Evolutionary conservation across 2,113 vertebrate species (phyloP).

Genomic region (Pyxicephalus adspersus): DNA sequence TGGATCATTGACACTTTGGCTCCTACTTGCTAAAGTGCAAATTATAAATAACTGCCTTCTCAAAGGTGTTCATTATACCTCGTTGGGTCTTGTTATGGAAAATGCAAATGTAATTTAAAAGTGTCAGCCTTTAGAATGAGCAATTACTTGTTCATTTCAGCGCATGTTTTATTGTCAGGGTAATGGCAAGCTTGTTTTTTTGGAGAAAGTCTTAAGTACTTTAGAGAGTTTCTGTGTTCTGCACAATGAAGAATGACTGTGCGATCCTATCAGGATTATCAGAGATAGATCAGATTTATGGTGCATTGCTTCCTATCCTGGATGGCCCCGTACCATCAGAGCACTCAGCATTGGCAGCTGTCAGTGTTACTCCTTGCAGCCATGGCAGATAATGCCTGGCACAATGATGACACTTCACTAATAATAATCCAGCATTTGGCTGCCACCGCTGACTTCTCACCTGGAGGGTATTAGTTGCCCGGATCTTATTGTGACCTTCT

Average conservation of each 20-base stretch:
- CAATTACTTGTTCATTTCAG: conserved; percentile 60
- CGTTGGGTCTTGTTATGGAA: conserved; percentile 65
- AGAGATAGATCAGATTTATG: not conserved
- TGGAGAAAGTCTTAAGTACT: conserved; percentile 14
- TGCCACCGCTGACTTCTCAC: too few relatives aligned
- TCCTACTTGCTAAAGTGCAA: conserved; percentile 67
- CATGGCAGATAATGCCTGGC: too few relatives aligned
- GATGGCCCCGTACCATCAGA: not conserved
- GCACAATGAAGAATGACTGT: not conserved
- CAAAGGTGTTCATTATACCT: conserved; percentile 64
- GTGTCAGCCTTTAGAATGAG: conserved; percentile 62
- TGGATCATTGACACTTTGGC: conserved; percentile 70
- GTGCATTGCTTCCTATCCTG: not conserved
- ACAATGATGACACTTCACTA: too few relatives aligned
- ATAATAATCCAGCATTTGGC: too few relatives aligned
- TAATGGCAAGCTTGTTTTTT: conserved; percentile 24
- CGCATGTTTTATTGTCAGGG: conserved; percentile 60
- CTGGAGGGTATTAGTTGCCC: too few relatives aligned
- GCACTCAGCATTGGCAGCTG: too few relatives aligned
- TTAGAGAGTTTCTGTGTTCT: too few relatives aligned
- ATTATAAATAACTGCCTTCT: conserved; percentile 69
- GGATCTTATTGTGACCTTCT: too few relatives aligned
- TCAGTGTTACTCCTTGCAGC: too few relatives aligned
- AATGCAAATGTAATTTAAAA: conserved; percentile 72
- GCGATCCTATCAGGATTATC: not conserved